Conservation (phyloP, 1,140 invertebrate species). For the Eciton burchellii region DNA sequence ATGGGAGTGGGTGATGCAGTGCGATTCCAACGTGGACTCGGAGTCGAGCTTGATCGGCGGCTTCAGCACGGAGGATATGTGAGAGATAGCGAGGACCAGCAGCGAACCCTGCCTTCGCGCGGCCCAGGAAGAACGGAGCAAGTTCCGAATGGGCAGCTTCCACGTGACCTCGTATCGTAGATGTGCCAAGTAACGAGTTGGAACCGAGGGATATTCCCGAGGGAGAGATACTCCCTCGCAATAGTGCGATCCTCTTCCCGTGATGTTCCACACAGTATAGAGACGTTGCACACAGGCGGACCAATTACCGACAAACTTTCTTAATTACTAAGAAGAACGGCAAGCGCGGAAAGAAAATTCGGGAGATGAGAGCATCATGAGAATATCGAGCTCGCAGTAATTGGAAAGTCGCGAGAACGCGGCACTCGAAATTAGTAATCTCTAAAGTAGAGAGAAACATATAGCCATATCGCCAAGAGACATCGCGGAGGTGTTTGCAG, state of each 20-base stretch:
- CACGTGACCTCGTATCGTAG: conserved; percentile 56
- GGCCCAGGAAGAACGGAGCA: conserved; percentile 54
- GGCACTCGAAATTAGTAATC: not conserved
- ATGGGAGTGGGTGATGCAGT: conserved; percentile 90
- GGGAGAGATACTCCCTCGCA: not conserved
- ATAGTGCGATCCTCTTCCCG: not conserved
- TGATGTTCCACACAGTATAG: conserved; percentile 19
- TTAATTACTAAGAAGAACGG: conserved; percentile 30
- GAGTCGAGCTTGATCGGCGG: conserved; percentile 76
- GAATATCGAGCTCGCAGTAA: conserved; percentile 21
- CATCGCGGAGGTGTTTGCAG: not conserved
- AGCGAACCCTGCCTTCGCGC: conserved; percentile 79
- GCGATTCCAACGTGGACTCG: conserved; percentile 84
- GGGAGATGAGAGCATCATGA: not conserved
- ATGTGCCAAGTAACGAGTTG: conserved; percentile 69
- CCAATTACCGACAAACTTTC: conserved; percentile 66
- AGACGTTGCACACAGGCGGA: conserved; percentile 60
- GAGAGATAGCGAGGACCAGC: conserved; percentile 79
- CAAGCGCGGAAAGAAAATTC: not conserved
- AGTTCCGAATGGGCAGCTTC: conserved; percentile 72
- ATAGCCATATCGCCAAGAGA: not conserved
- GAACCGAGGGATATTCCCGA: conserved; percentile 1
- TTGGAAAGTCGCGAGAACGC: not conserved
- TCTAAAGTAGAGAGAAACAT: not conserved
- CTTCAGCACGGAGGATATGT: conserved; percentile 78